These are phyloP conservation scores for Parapsyche elsis DNA, from an alignment of 1,140 invertebrate species.

Conservation along the genomic window DNA sequence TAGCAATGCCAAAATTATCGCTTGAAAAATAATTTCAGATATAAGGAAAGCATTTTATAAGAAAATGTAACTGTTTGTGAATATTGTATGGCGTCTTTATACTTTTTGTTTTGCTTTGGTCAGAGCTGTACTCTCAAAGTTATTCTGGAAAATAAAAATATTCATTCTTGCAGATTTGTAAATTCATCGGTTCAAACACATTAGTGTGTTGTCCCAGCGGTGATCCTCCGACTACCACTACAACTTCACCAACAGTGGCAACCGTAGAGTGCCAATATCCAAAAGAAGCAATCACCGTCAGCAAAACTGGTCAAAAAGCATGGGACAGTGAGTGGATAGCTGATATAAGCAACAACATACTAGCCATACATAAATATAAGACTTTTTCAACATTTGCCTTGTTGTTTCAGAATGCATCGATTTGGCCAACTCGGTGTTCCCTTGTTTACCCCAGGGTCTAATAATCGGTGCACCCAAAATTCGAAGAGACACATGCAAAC, in stretches of 20 bases:
- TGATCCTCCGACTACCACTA: no score
- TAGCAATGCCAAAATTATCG: no score
- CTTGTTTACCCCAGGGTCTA: constrained; percentile 1
- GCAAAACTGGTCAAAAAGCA: constrained; percentile 38
- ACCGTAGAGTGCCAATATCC: constrained; percentile 19
- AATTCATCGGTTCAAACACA: no score
- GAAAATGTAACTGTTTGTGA: no score
- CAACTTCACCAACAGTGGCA: background rate
- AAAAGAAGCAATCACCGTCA: constrained; percentile 2
- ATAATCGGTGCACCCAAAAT: background rate
- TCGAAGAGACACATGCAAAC: constrained; percentile 12
- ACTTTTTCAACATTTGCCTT: background rate
- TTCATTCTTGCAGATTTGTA: no score
- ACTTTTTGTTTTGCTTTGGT: no score
- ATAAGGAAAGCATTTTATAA: no score
- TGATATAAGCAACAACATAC: background rate
- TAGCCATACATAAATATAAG: background rate
- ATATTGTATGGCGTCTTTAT: no score
- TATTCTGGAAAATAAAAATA: no score
- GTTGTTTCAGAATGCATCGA: constrained; percentile 47
- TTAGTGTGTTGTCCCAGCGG: no score
- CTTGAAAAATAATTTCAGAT: no score
- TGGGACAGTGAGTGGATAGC: constrained; percentile 42
- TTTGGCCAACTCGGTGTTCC: background rate
- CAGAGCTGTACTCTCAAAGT: no score